These are phyloP conservation scores for Pandemis heparana DNA, from an alignment of 2,888 invertebrate species.

Conservation along the genomic window DNA sequence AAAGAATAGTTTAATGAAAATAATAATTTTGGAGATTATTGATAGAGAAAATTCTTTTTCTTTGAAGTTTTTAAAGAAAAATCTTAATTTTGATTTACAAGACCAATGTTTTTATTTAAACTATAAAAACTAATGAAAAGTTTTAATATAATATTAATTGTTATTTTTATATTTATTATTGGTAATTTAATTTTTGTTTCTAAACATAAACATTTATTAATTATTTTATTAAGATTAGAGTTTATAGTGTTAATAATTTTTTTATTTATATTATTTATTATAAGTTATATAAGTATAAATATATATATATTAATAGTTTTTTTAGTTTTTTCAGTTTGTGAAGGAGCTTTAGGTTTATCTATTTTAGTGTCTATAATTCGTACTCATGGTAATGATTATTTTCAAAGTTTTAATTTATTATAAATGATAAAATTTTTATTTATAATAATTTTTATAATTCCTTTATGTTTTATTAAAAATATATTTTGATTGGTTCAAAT, in stretches of 20 bases:
- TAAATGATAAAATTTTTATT: slow-evolving; percentile 86
- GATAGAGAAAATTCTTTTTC: slow-evolving; percentile 83
- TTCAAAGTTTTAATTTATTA: slow-evolving; percentile 84
- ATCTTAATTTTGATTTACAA: slow-evolving; percentile 88
- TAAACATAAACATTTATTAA: slow-evolving; percentile 86
- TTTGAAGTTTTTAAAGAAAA: slow-evolving; percentile 86
- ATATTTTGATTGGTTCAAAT: slow-evolving; percentile 84
- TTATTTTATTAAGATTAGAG: slow-evolving; percentile 86
- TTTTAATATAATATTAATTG: slow-evolving; percentile 68
- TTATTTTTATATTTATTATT: slow-evolving; percentile 79
- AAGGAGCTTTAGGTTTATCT: slow-evolving; percentile 87
- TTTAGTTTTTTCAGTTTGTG: slow-evolving; percentile 88
- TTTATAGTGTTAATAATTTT: slow-evolving; percentile 86
- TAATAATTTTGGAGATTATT: slow-evolving; percentile 90
- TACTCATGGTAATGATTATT: slow-evolving; percentile 87
- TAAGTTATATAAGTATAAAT: slow-evolving; percentile 76
- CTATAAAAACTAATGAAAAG: slow-evolving; percentile 86
- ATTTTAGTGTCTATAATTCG: slow-evolving; percentile 87
- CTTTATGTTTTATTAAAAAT: slow-evolving; percentile 79
- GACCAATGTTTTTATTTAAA: slow-evolving; percentile 89
- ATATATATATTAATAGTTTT: slow-evolving; percentile 86
- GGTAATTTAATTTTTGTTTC: slow-evolving; percentile 83
- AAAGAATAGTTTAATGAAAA: slow-evolving; percentile 88
- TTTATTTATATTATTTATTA: slow-evolving; percentile 79
- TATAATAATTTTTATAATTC: slow-evolving; percentile 78